phyloP scores from a whole-genome alignment of 1,140 invertebrate species.

The Arion vulgaris region DNA sequence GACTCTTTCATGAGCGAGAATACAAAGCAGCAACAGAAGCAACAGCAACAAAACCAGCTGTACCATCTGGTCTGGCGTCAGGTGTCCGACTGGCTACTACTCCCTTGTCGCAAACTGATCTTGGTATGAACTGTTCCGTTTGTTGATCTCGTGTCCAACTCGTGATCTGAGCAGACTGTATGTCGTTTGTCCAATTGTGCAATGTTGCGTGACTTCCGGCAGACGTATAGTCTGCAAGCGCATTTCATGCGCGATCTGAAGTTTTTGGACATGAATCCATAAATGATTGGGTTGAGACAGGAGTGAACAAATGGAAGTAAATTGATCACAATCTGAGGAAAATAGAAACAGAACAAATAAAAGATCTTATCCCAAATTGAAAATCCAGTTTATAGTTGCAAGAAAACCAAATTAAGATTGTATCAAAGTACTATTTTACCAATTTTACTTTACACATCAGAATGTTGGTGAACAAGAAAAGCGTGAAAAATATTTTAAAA shows the following conservation, averaged over 20 bases:
- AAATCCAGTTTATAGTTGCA: no score
- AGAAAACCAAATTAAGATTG: no score
- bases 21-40: constrained; percentile 28
- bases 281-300: constrained; percentile 75
- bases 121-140: constrained; percentile 48
- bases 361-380: no score
- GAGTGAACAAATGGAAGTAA: constrained; percentile 63
- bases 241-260: constrained; percentile 71
- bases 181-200: constrained; percentile 16
- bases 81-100: constrained; percentile 42
- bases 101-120: constrained; percentile 42
- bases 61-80: constrained; percentile 34
- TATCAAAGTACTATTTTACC: no score
- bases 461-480: no score
- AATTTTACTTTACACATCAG: no score
- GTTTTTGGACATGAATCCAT: constrained; percentile 75
- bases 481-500: no score
- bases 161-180: constrained; percentile 40
- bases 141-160: constrained; percentile 44
- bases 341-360: constrained; percentile 22
- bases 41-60: constrained; percentile 27
- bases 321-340: constrained; percentile 53
- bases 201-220: constrained; percentile 26
- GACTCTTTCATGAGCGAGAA: not conserved
- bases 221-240: constrained; percentile 50